phyloP scores from a whole-genome alignment of 2,113 vertebrate genomes.

The Poeciliopsis occidentalis region DNA sequence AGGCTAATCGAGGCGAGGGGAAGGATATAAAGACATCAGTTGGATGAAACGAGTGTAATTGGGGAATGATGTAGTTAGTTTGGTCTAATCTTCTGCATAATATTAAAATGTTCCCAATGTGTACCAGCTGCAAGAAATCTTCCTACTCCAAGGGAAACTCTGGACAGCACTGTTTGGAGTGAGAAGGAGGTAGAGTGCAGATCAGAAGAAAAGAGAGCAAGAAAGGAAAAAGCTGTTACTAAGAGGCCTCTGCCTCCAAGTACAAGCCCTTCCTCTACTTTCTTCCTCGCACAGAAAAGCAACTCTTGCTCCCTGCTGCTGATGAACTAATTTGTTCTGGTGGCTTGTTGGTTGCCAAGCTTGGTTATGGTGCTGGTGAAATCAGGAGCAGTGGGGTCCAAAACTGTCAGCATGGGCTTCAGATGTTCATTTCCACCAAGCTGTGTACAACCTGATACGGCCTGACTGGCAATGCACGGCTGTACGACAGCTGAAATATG shows the following conservation, averaged over 20 bases:
- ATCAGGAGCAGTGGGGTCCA: conserved; percentile 74
- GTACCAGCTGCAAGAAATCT: conserved; percentile 93
- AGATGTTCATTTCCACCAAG: conserved; percentile 77
- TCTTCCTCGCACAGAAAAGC: conserved; percentile 51
- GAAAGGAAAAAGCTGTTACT: conserved; percentile 29
- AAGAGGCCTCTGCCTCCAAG: conserved; percentile 37
- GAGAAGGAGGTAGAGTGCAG: conserved; percentile 40
- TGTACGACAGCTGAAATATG: conserved; percentile 31
- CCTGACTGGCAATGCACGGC: conserved; percentile 51
- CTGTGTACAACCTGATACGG: conserved; percentile 74
- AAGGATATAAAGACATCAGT: conserved; percentile 89
- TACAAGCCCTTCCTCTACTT: conserved; percentile 44
- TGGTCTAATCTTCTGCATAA: conserved; percentile 88
- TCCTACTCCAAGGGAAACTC: conserved; percentile 75
- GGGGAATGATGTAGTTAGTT: conserved; percentile 92
- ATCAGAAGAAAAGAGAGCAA: conserved; percentile 8
- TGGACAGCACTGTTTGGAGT: conserved; percentile 46
- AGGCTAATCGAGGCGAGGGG: conserved; percentile 86
- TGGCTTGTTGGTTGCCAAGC: conserved; percentile 71
- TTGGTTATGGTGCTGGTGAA: conserved; percentile 67
- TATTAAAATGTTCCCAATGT: conserved; percentile 88
- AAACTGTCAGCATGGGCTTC: conserved; percentile 75
- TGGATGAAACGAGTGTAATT: conserved; percentile 90
- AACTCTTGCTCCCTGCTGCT: conserved; percentile 59
- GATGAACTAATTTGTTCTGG: conserved; percentile 70